Percentiles rank a stretch among this genome's conserved stretches.
These are phyloP conservation scores for Exaiptasia diaphana DNA, from an alignment of 64 coral and sea anemone species.

Conservation along the genomic window DNA sequence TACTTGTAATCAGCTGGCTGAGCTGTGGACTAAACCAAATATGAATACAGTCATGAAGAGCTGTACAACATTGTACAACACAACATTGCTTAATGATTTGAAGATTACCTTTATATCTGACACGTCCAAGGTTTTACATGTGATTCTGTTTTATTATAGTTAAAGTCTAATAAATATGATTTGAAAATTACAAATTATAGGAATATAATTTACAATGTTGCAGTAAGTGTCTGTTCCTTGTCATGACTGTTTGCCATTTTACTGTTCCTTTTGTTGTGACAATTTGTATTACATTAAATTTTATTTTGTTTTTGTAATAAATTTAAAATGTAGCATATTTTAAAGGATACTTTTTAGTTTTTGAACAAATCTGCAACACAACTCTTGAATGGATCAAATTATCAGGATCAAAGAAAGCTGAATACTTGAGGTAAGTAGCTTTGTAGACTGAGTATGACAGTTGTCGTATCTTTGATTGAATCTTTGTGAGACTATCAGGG, in stretches of 20 bases:
- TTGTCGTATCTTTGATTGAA: slow-evolving; percentile 38
- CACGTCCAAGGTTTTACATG: slow-evolving; percentile 66
- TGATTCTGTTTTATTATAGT: slow-evolving; percentile 28
- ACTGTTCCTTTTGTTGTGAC: no score
- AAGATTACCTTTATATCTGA: slow-evolving; percentile 75
- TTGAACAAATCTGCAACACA: slow-evolving; percentile 54
- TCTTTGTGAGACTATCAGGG: slow-evolving; percentile 37
- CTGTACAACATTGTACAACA: not conserved
- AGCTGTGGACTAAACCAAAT: slow-evolving; percentile 52
- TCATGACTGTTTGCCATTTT: no score
- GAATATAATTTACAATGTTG: no score
- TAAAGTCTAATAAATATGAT: not conserved
- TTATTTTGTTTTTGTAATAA: no score
- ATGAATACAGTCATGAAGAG: not conserved
- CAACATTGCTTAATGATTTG: not conserved
- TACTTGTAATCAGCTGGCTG: slow-evolving; percentile 87
- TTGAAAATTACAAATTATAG: no score
- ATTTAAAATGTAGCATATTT: no score
- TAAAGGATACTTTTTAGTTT: slow-evolving; percentile 68
- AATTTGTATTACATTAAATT: no score
- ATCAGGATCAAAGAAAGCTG: slow-evolving; percentile 41
- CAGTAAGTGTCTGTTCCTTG: no score
- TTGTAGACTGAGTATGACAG: slow-evolving; percentile 41
- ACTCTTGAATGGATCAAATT: slow-evolving; percentile 33
- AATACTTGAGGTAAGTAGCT: slow-evolving; percentile 11